Percentiles rank a stretch among this genome's conserved stretches.
These are phyloP conservation scores for Hydraecia micacea DNA, from an alignment of 2,888 invertebrate genomes.

Conservation along the genomic window DNA sequence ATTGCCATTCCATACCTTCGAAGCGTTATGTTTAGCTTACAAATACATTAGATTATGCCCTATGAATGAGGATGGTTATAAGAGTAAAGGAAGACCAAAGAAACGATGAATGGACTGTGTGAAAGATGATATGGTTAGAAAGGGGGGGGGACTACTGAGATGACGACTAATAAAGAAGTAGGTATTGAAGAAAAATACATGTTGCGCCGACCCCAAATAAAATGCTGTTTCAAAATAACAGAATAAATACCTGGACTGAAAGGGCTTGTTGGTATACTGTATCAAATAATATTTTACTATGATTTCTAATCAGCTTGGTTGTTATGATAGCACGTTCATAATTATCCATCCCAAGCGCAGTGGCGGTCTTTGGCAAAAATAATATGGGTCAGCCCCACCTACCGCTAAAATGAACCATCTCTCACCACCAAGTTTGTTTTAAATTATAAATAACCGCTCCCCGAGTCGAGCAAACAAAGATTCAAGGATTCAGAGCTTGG, in stretches of 20 bases:
- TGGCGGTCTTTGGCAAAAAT: constrained; percentile 26
- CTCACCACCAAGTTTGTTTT: constrained; percentile 30
- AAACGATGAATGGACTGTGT: not conserved
- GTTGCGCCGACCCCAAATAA: too few relatives aligned
- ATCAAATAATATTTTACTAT: constrained; percentile 14
- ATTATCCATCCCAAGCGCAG: constrained; percentile 6
- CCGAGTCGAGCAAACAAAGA: constrained; percentile 39
- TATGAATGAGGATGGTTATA: not conserved
- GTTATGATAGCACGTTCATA: constrained; percentile 3
- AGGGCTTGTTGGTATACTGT: not conserved
- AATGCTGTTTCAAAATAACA: not conserved
- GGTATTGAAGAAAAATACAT: too few relatives aligned
- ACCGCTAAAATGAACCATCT: constrained; percentile 30
- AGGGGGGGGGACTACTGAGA: not conserved
- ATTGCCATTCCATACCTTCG: not conserved
- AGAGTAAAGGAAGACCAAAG: not conserved
- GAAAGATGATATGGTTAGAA: not conserved
- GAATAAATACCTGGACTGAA: not conserved
- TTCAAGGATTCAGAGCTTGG: constrained; percentile 36
- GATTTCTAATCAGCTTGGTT: not conserved
- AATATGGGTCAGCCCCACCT: constrained; percentile 24
- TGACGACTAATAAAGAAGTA: not conserved
- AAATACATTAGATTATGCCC: not conserved
- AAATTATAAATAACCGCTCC: constrained; percentile 53
- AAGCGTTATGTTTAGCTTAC: not conserved